Evolutionary conservation across 1,140 invertebrate species (phyloP).

Genomic region (Drosophila nebulosa): DNA sequence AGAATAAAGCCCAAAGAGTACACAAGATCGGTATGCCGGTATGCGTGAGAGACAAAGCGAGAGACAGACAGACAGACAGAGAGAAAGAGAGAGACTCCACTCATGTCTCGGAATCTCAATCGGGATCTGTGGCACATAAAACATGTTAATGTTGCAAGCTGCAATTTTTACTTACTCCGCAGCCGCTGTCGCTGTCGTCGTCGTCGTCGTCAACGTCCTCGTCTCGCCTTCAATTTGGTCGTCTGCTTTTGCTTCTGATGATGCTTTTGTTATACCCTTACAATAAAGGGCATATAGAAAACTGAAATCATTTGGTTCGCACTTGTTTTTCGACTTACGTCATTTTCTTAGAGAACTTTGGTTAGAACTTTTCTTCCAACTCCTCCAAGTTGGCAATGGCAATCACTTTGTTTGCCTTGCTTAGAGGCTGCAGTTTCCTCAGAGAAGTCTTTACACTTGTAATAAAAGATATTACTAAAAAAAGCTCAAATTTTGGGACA

Average conservation of each 20-base stretch:
- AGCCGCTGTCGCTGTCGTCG: conserved; percentile 1
- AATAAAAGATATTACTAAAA: no score
- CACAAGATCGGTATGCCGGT: not conserved
- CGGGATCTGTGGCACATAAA: conserved; percentile 48
- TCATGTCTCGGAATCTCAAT: conserved; percentile 4
- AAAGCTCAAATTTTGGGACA: no score
- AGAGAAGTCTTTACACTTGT: no score
- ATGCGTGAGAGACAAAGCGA: not conserved
- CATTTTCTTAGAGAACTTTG: no score
- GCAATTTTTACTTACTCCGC: conserved; percentile 42
- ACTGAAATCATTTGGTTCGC: no score
- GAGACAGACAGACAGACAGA: not conserved
- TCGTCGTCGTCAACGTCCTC: conserved; percentile 22
- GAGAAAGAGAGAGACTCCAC: not conserved
- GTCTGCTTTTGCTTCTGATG: conserved; percentile 21
- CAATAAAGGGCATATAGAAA: not conserved
- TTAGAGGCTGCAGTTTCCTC: no score
- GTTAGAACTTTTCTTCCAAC: no score
- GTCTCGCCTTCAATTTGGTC: conserved; percentile 16
- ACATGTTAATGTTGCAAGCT: conserved; percentile 74
- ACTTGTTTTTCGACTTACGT: no score
- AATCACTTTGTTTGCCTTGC: no score
- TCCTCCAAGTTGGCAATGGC: no score
- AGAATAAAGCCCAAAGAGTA: not conserved
- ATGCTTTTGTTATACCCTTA: conserved; percentile 21